phyloP scores from a whole-genome alignment of 2,113 vertebrate genomes.

The Alethe diademata region DNA sequence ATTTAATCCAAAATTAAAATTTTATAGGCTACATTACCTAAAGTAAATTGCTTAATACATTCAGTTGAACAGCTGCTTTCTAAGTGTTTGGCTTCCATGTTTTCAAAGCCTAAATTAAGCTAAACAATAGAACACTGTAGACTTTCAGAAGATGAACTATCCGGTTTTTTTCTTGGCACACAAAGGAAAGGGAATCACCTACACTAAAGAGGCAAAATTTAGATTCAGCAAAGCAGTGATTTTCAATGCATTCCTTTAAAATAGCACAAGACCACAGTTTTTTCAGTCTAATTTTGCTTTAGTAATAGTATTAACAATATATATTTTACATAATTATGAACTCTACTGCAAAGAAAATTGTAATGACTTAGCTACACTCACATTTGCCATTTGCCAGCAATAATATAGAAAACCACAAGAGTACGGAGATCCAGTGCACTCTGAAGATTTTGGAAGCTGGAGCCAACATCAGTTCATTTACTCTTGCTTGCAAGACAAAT shows the following conservation, averaged over 20 bases:
- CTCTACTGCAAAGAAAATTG: not conserved
- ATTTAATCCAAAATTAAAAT: conserved; percentile 84
- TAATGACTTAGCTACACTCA: not conserved
- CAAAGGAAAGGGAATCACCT: not conserved
- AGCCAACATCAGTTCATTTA: accelerated
- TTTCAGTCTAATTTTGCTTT: not conserved
- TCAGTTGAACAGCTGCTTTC: conserved; percentile 74
- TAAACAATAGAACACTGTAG: not conserved
- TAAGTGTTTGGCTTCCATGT: conserved; percentile 43
- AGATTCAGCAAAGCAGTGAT: not conserved
- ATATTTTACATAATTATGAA: not conserved
- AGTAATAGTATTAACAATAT: not conserved
- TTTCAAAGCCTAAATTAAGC: conserved; percentile 56
- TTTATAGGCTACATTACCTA: conserved; percentile 80
- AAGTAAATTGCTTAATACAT: conserved; percentile 83
- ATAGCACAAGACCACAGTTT: not conserved
- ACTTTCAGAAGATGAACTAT: not conserved
- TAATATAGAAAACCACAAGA: not conserved
- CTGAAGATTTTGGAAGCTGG: not conserved
- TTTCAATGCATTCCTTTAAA: not conserved
- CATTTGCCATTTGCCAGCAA: not conserved
- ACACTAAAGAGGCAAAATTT: conserved; percentile 8
- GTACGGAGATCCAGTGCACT: not conserved
- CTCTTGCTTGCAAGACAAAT: not conserved
- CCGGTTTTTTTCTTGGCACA: not conserved